A percentile compares a stretch with the other conserved stretches of the same genome.
phyloP scores from a whole-genome alignment of 2,797 vertebrate species.

The Saxicola maurus region DNA sequence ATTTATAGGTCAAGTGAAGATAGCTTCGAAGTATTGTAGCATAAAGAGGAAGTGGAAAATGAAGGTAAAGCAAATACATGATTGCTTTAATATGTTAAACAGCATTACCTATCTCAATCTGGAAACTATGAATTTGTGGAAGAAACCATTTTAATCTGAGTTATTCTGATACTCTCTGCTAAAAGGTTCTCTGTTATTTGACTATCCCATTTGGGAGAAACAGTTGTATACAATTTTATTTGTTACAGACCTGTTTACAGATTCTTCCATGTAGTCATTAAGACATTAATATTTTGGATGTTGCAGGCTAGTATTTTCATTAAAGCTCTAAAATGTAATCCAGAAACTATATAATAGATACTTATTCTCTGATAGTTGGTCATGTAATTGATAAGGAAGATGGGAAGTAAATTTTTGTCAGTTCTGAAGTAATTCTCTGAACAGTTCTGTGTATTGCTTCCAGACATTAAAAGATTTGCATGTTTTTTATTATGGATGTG shows the following conservation, averaged over 20 bases:
- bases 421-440: not conserved
- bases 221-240: not conserved
- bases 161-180: not conserved
- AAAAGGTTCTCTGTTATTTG: not conserved
- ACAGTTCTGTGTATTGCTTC: not conserved
- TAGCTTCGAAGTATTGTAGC: not conserved
- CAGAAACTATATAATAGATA: not conserved
- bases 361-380: not conserved
- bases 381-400: not conserved
- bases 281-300: not conserved
- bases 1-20: not conserved
- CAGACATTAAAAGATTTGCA: not conserved
- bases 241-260: not conserved
- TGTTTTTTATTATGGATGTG: not conserved
- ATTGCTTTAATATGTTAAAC: not conserved
- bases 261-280: not conserved
- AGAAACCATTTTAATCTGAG: not conserved
- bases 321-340: not conserved
- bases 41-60: not conserved
- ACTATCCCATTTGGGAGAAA: not conserved
- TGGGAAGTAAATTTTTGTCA: not conserved
- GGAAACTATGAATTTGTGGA: fast-evolving
- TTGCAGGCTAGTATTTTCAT: not conserved
- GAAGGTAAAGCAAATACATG: not conserved
- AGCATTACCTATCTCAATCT: not conserved